Evolutionary conservation across 2,888 invertebrate species (phyloP), one percentile per base, ranked within the genome.

Genomic region (Trichopoda pennipes): DNA sequence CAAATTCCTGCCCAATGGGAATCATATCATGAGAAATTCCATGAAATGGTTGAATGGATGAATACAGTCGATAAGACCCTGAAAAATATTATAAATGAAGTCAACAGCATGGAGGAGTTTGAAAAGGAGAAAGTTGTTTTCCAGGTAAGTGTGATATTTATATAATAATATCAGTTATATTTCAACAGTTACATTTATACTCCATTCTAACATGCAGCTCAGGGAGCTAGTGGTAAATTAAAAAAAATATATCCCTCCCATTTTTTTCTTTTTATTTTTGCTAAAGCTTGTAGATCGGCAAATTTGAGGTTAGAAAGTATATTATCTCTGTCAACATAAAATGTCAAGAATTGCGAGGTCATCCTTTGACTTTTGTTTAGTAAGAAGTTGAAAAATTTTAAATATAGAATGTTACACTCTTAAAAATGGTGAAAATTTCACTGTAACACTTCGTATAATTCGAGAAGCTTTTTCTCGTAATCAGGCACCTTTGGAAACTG

Each of bases 1-100:
- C 95, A 97, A 89, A 95, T 98, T 73, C 98, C 98, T 0, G 96
- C 96, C 53, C 96, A 97, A 87, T 98, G 98, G 98, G 95, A 95
- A 75, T 93, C 94, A 0, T 98, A 98, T 86, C 94, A 95, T 88
- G 92, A 93, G 76, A 96, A 94, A 92, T 96, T 96, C 89, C 92
- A 93, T 53, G 95, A 95, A 86, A 97, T 98, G 94, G 94, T 94
- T 23, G 92, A 92, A 44, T 98, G 98, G 98, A 98, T 98, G 97
- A 95, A 97, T 86, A 94, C 94, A 55, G 97, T 98, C 0, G 97
- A 98, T 88, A 93, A 93, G 74, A 95, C 96, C 14, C 93, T 98
- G 88, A 94, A 95, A 86, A 95, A 94, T 84, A 95, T 98, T 85
- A 94, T 97, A 12, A 94, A 95, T 81, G 97, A 98, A 89, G 95